These are phyloP conservation scores for Drosophila takahashii DNA, from an alignment of 1,140 invertebrate species.

Conservation along the genomic window DNA sequence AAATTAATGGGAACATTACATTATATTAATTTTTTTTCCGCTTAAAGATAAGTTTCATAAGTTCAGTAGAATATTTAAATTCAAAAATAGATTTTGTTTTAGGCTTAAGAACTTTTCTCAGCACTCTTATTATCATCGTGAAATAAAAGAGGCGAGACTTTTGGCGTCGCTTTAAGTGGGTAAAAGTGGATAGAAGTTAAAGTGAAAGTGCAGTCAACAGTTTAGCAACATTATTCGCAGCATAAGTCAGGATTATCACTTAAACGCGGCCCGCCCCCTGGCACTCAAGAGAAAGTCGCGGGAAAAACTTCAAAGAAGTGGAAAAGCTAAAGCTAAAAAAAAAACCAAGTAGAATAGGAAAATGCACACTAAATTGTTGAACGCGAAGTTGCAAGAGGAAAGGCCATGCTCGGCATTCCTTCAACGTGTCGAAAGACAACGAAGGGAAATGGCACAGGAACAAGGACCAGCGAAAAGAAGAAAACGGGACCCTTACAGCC, in stretches of 20 bases:
- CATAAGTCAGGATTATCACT: constrained; percentile 80
- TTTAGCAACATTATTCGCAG: constrained; percentile 76
- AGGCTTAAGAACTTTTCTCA: no score
- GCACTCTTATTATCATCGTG: background rate
- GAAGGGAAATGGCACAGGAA: constrained; percentile 18
- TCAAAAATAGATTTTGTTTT: no score
- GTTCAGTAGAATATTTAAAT: no score
- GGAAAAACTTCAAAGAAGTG: constrained; percentile 42
- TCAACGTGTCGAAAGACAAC: constrained; percentile 22
- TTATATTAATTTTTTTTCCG: no score
- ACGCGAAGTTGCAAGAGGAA: constrained; percentile 56
- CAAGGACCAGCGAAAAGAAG: constrained; percentile 13
- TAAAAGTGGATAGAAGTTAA: constrained; percentile 25
- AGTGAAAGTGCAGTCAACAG: constrained; percentile 56
- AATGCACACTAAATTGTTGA: constrained; percentile 64
- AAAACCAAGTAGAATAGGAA: constrained; percentile 45
- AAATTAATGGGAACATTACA: no score
- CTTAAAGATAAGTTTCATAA: no score
- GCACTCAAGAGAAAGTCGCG: constrained; percentile 56
- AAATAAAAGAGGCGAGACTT: constrained; percentile 1
- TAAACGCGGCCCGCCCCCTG: constrained; percentile 43
- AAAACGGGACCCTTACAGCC: constrained; percentile 26
- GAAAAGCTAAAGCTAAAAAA: background rate
- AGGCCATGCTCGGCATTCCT: constrained; percentile 32
- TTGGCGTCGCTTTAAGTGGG: constrained; percentile 31